These are phyloP conservation scores for Sabellastarte sp. DNA, from an alignment of 2,888 invertebrate genomes.

Conservation along the genomic window DNA sequence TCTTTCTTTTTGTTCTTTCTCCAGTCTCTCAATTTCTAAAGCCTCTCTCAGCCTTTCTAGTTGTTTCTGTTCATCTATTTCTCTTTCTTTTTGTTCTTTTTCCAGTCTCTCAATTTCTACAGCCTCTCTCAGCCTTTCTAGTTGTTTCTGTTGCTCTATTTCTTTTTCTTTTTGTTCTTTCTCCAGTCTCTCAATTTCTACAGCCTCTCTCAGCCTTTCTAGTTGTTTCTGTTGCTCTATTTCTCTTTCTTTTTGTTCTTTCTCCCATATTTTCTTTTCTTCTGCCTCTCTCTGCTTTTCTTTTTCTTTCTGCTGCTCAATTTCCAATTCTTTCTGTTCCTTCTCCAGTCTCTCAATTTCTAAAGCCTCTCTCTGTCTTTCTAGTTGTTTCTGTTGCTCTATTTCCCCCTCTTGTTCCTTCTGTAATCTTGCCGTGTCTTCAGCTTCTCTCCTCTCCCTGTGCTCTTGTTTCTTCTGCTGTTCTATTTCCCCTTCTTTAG, in stretches of 20 bases:
- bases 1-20: not conserved
- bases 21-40: not conserved
- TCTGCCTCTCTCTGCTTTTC: not conserved
- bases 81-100: not conserved
- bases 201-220: not conserved
- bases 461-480: not conserved
- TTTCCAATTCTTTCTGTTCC: no score
- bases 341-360: no score
- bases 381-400: not conserved
- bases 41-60: no score
- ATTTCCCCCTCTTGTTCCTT: constrained; percentile 3
- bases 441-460: not conserved
- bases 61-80: not conserved
- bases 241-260: not conserved
- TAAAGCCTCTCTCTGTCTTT: no score
- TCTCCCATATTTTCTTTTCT: not conserved
- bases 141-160: not conserved
- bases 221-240: not conserved
- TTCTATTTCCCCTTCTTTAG: not conserved
- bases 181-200: not conserved
- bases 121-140: not conserved
- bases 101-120: not conserved
- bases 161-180: not conserved
- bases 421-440: not conserved
- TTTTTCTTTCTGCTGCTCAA: not conserved